Conservation (phyloP, 2,888 invertebrate species). For the Protodeltote pygarga region DNA sequence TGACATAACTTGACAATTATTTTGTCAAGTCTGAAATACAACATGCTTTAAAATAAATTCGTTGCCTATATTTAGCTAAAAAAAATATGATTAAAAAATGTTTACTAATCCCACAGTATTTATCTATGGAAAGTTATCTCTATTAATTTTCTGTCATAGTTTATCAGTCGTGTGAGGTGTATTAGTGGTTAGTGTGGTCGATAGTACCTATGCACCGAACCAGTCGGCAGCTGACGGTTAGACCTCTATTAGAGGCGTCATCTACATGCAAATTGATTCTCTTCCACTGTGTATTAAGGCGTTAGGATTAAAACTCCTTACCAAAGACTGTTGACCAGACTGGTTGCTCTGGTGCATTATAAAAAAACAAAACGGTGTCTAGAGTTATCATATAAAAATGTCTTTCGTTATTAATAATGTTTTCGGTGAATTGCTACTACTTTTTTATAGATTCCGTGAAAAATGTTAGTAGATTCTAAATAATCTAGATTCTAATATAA, state of each 20-base stretch:
- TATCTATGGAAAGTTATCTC: slow-evolving; percentile 32
- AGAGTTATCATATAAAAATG: slow-evolving; percentile 1
- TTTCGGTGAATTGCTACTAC: slow-evolving; percentile 13
- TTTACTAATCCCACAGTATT: background rate
- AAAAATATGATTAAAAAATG: background rate
- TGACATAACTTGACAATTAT: too few relatives aligned
- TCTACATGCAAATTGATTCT: slow-evolving; percentile 77
- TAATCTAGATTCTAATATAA: too few relatives aligned
- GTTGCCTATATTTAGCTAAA: too few relatives aligned
- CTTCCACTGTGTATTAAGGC: slow-evolving; percentile 56
- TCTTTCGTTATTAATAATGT: slow-evolving; percentile 13
- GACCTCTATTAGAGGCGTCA: slow-evolving; percentile 71
- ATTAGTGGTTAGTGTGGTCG: slow-evolving; percentile 76
- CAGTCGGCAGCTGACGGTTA: slow-evolving; percentile 77
- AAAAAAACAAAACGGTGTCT: slow-evolving; percentile 23
- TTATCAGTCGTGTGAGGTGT: slow-evolving; percentile 53
- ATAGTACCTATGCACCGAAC: slow-evolving; percentile 72
- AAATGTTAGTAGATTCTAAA: too few relatives aligned
- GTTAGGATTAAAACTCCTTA: slow-evolving; percentile 61
- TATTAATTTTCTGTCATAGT: slow-evolving; percentile 54
- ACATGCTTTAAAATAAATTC: too few relatives aligned
- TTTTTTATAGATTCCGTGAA: slow-evolving; percentile 15
- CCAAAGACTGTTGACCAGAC: slow-evolving; percentile 6
- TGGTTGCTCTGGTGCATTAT: slow-evolving; percentile 12
- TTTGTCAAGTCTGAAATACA: too few relatives aligned